Evolutionary conservation across 1,140 invertebrate species (phyloP), one percentile per base, ranked within the genome.

Genomic region (Luehdorfia chinensis): DNA sequence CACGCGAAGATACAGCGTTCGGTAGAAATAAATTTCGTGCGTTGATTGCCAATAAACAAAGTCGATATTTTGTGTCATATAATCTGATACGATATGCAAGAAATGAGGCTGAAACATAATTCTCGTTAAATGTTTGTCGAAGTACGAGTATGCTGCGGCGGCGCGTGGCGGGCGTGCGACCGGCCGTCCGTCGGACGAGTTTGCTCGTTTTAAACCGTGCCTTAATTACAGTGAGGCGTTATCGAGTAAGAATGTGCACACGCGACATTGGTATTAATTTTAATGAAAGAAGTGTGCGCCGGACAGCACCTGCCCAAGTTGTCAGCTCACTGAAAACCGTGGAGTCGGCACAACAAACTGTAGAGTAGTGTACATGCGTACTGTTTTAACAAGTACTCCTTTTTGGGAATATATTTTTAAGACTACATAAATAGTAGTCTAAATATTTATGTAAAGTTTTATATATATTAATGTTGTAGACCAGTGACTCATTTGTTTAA

Each of bases 231-330:
- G 39, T 55, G 57, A 79, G 74, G 81, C 81, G 81, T 83, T 85
- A 85, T 83, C 81, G 75, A 71, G 76, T 79, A 85, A 78, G 81
- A 85, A 85, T 85, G 78, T 79, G 80, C 73, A 79, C 81, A 83
- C 81, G 78, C 81, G 81, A 85, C 81, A 83, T 80, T 75, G 74
- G 81, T 85, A 85, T 85, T 85, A 85, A 85, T 85, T 85, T 85
- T 85, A 85, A 85, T 83, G 81, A 83, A 85, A 85, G 81, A 85
- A 85, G 81, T 85, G 77, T 75, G 78, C 80, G 77, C 67, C 60
- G 60, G 47, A 45, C 56, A 63, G 65, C 80, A 85, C 80, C 80
- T 85, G 80, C 80, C 69, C 59, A 58, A 71, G 69, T 74, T 58
- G 65, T 65, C 70, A 73, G 59, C 67, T 75, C 41, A 68, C 70